A percentile compares a stretch with the other conserved stretches of the same genome.
phyloP scores from a whole-genome alignment of 1,140 invertebrate species.

The Drosophila albomicans region DNA sequence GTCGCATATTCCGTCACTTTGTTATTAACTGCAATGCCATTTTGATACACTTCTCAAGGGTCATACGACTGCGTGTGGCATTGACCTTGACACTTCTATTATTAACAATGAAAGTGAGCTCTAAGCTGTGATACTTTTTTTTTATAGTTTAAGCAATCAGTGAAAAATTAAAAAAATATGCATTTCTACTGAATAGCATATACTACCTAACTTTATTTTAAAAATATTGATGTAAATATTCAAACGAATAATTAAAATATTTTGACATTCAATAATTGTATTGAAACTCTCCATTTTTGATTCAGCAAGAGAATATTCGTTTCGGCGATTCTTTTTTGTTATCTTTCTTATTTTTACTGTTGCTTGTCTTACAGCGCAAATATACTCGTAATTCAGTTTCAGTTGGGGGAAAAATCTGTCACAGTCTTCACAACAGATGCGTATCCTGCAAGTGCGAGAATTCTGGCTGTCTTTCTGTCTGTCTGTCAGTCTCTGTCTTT shows the following conservation, averaged over 20 bases:
- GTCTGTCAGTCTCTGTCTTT: conserved; percentile 1
- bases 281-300: not conserved
- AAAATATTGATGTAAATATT: no score
- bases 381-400: conserved; percentile 59
- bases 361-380: conserved; percentile 34
- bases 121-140: no score
- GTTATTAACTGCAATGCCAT: conserved; percentile 69
- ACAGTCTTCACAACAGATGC: conserved; percentile 65
- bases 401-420: conserved; percentile 64
- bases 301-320: not conserved
- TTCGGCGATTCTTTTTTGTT: not conserved
- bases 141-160: no score
- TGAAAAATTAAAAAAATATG: no score
- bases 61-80: not conserved
- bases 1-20: conserved; percentile 78
- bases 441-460: conserved; percentile 12
- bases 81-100: not conserved
- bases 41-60: conserved; percentile 6
- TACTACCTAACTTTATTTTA: no score
- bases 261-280: not conserved
- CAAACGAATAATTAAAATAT: no score
- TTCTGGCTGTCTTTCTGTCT: conserved; percentile 15
- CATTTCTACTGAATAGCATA: no score
- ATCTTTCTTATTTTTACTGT: conserved; percentile 35
- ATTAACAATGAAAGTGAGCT: no score